These are phyloP conservation scores for Poecile montanus DNA, from an alignment of 2,797 vertebrate genomes.

Conservation along the genomic window DNA sequence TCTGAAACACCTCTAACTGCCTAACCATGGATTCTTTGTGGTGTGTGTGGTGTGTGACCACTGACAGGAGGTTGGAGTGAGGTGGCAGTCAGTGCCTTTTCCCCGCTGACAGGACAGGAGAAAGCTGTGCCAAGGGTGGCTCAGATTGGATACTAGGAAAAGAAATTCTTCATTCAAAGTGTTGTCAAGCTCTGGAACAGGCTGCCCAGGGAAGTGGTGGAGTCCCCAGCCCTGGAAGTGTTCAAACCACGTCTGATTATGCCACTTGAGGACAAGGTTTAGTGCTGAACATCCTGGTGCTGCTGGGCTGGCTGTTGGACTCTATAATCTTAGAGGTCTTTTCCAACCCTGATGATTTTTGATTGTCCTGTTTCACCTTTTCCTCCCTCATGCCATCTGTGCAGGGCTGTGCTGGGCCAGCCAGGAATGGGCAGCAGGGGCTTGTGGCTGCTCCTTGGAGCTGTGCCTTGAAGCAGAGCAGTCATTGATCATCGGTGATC, in stretches of 20 bases:
- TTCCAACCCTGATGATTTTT: not conserved
- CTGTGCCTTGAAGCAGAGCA: not conserved
- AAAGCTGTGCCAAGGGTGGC: not conserved
- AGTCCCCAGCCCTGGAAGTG: not conserved
- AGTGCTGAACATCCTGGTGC: not conserved
- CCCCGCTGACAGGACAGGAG: not conserved
- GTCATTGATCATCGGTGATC: not conserved
- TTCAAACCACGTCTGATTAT: rapidly evolving
- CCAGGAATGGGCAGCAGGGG: not conserved
- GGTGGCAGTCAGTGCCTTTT: not conserved
- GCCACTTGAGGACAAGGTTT: not conserved
- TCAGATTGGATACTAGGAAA: too few species aligned
- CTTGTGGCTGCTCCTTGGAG: not conserved
- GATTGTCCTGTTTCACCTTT: not conserved
- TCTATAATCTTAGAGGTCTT: not conserved
- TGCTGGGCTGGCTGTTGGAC: rapidly evolving
- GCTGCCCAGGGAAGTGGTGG: not conserved
- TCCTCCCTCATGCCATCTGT: rapidly evolving
- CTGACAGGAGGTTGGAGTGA: not conserved
- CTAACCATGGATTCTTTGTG: not conserved
- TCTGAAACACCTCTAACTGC: not conserved
- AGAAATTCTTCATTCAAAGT: too few species aligned
- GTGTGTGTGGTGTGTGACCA: not conserved
- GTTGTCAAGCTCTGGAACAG: not conserved
- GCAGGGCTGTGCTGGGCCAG: not conserved